phyloP scores from a whole-genome alignment of 30 jellyfish, hydroid and myxozoan genomes.

The Sanderia malayensis region DNA sequence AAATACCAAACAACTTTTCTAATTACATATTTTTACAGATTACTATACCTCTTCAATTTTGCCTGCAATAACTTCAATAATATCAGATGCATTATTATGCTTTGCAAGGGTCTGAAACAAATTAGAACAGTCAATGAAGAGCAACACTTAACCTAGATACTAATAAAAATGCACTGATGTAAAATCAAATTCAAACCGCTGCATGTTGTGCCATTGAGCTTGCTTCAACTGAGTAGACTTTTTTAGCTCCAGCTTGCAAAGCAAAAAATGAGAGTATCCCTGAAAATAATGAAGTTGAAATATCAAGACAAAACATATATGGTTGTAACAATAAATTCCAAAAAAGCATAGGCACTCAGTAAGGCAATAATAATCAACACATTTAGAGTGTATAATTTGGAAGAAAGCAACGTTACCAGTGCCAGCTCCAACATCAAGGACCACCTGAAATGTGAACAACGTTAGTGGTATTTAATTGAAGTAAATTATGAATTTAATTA shows the following conservation, averaged over 20 bases:
- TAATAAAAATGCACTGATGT: too few species aligned
- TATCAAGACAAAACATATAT: too few species aligned
- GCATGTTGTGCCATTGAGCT: constrained; percentile 99
- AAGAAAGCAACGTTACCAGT: constrained; percentile 82
- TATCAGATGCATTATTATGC: constrained; percentile 54
- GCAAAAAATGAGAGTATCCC: constrained; percentile 99
- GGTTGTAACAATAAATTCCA: too few species aligned
- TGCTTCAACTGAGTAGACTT: constrained; percentile 98
- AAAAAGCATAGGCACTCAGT: too few species aligned
- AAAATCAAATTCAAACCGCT: constrained; percentile 50
- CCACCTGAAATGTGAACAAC: constrained; percentile 60
- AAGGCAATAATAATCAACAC: too few species aligned
- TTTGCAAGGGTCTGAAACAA: constrained; percentile 59
- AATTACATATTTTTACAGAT: not conserved
- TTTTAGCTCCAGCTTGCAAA: constrained; percentile 98
- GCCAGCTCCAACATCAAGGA: constrained; percentile 99
- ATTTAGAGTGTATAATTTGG: too few species aligned
- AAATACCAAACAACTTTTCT: too few species aligned
- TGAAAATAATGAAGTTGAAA: too few species aligned
- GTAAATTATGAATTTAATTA: too few species aligned
- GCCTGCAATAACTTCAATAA: constrained; percentile 75
- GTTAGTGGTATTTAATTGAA: too few species aligned
- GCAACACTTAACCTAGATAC: too few species aligned
- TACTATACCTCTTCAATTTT: constrained; percentile 89
- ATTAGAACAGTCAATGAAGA: too few species aligned